Evolutionary conservation across 2,888 invertebrate genomes (phyloP).

Genomic region (Agrochola litura): DNA sequence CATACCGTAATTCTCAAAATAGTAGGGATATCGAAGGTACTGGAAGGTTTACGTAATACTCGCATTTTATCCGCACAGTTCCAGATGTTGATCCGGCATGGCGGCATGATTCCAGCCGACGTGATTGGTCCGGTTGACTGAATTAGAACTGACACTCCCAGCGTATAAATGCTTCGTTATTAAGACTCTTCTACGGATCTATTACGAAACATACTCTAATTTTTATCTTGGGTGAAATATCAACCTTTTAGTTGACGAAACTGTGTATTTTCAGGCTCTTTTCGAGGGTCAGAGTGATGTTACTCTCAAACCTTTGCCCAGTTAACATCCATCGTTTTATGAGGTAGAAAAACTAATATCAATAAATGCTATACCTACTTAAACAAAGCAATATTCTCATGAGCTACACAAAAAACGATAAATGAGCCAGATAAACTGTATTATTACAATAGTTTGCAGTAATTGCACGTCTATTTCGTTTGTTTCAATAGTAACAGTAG

Average conservation of each 20-base stretch:
- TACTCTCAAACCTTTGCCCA: background rate
- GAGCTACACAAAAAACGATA: conserved; percentile 34
- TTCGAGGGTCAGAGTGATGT: background rate
- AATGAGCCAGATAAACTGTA: conserved; percentile 13
- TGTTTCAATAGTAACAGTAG: background rate
- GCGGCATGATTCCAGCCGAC: conserved; percentile 36
- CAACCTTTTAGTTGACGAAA: background rate
- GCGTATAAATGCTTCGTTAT: conserved; percentile 38
- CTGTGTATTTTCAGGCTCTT: background rate
- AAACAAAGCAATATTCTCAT: conserved; percentile 18
- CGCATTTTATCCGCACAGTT: conserved; percentile 39
- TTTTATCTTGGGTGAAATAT: conserved; percentile 8
- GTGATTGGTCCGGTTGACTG: conserved; percentile 56
- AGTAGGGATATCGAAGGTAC: conserved; percentile 10
- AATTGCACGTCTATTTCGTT: conserved; percentile 23
- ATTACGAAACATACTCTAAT: conserved; percentile 20
- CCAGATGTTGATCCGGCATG: conserved; percentile 49
- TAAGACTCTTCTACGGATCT: conserved; percentile 28
- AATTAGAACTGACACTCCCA: conserved; percentile 48
- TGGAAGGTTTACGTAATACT: conserved; percentile 42
- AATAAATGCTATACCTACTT: conserved; percentile 10
- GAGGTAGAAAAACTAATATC: background rate
- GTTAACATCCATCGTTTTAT: background rate
- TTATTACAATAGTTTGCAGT: conserved; percentile 4
- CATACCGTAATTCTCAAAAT: background rate